phyloP scores from a whole-genome alignment of 2,113 vertebrate species.

The Ornithorhynchus anatinus region DNA sequence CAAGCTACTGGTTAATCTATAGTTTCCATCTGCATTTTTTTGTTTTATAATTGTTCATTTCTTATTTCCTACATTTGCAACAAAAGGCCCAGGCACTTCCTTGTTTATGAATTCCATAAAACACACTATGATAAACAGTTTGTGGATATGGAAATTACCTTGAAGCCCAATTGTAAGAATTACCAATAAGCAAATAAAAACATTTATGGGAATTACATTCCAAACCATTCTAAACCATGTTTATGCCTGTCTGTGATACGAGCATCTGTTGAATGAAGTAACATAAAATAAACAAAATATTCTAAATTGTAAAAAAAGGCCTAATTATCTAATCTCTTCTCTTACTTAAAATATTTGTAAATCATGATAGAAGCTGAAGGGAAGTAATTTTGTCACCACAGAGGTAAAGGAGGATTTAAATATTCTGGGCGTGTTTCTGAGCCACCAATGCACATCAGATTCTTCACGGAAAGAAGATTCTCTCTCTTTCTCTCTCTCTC shows the following conservation, averaged over 20 bases:
- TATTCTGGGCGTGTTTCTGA: too few species aligned
- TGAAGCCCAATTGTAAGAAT: too few species aligned
- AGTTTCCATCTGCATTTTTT: too few species aligned
- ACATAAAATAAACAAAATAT: conserved; percentile 15
- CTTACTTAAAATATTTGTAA: not conserved
- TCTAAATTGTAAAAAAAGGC: not conserved
- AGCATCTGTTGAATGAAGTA: conserved; percentile 7
- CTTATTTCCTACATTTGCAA: not conserved
- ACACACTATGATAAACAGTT: conserved; percentile 6
- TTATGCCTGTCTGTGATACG: conserved; percentile 24
- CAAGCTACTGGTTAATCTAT: too few species aligned
- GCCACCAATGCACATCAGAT: too few species aligned
- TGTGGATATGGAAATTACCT: not conserved
- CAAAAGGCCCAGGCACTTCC: not conserved
- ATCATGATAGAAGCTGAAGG: not conserved
- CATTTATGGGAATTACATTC: not conserved
- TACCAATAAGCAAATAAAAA: not conserved
- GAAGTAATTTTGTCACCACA: not conserved
- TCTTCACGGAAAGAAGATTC: too few species aligned
- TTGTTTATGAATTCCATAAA: not conserved
- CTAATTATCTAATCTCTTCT: not conserved
- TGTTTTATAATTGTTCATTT: not conserved
- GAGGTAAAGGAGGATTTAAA: too few species aligned
- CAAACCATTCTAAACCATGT: not conserved
- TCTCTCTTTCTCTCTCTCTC: too few species aligned